A percentile compares a stretch with the other conserved stretches of the same genome.
phyloP scores from a whole-genome alignment of 2,888 invertebrate species.

The Gortyna flavago region DNA sequence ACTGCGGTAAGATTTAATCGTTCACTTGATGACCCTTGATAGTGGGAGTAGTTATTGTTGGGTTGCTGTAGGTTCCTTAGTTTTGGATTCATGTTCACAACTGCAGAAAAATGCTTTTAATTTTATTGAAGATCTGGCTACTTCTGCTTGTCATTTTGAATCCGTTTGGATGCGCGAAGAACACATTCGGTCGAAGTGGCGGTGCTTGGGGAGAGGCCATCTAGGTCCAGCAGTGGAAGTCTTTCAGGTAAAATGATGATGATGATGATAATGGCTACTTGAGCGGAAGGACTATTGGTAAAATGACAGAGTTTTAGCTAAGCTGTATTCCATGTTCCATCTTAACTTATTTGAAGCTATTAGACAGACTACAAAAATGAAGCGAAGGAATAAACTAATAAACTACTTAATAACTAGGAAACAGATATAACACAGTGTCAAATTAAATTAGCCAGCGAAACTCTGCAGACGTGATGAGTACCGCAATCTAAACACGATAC shows the following conservation, averaged over 20 bases:
- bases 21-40: constrained; percentile 27
- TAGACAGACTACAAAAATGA: not conserved
- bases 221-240: not conserved
- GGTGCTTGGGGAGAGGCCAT: not conserved
- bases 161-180: not conserved
- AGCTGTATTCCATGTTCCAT: too few species aligned
- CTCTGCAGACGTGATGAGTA: too few species aligned
- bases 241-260: not conserved
- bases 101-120: not conserved
- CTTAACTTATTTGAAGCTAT: not conserved
- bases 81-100: not conserved
- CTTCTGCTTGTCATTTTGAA: not conserved
- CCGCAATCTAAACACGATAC: not conserved
- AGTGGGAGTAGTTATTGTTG: constrained; percentile 2
- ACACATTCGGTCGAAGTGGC: not conserved
- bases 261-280: too few species aligned
- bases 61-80: not conserved
- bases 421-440: not conserved
- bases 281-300: too few species aligned
- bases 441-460: too few species aligned
- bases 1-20: constrained; percentile 32
- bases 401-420: not conserved
- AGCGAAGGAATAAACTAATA: not conserved
- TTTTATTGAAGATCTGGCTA: not conserved
- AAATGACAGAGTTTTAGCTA: not conserved